Evolutionary conservation across 2,113 vertebrate genomes (phyloP).

Genomic region (Oreocharis arfaki): DNA sequence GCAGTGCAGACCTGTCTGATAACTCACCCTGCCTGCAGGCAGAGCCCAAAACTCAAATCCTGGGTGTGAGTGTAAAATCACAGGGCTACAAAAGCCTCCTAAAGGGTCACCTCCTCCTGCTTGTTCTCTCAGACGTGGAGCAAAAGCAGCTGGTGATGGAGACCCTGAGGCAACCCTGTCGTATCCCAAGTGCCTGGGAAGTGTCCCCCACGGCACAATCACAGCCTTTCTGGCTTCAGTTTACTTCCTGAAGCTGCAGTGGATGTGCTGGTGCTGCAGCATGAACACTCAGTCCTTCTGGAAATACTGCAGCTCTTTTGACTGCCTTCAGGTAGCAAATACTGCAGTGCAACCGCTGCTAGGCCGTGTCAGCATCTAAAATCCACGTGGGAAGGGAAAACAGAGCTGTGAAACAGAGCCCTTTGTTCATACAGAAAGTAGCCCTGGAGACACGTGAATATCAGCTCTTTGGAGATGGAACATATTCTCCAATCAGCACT

Average conservation of each 20-base stretch:
- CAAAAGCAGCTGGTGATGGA: background rate
- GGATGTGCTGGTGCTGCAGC: background rate
- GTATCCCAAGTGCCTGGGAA: background rate
- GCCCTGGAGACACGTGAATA: background rate
- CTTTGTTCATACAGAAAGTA: background rate
- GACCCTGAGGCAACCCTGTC: background rate
- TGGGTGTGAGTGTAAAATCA: background rate
- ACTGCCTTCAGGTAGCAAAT: background rate
- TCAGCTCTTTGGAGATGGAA: background rate
- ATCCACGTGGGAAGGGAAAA: background rate
- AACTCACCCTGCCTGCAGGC: background rate
- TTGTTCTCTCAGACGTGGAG: background rate
- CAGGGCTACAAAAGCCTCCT: background rate
- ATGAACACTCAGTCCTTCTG: background rate
- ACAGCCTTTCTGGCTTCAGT: background rate
- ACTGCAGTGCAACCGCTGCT: background rate
- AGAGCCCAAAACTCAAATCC: background rate
- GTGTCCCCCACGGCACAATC: background rate
- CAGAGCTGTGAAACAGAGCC: background rate
- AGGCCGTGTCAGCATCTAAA: background rate
- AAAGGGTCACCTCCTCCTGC: background rate
- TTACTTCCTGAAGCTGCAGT: background rate
- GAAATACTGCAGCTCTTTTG: background rate
- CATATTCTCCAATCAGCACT: background rate
- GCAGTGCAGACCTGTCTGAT: background rate